These are phyloP conservation scores for human (Homo sapiens) DNA, from an alignment of 2,113 vertebrate genomes.

Conservation along the genomic window GRCh38 chrX:51754501-51755000, in stretches of 20 bases:
- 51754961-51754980: neutral
- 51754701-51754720: neutral
- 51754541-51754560: conserved; percentile 23
- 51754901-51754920: neutral
- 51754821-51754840: neutral
- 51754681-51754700: neutral
- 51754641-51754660: neutral
- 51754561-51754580: conserved; percentile 22
- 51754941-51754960: conserved; percentile 21
- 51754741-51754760: neutral
- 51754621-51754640: neutral
- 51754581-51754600: neutral
- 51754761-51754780: neutral
- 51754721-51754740: neutral
- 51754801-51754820: neutral
- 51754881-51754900: conserved; percentile 23
- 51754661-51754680: neutral
- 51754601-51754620: conserved; percentile 1
- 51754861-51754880: neutral
- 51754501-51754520: neutral
- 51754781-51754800: neutral
- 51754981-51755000: conserved; percentile 1
- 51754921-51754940: neutral
- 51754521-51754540: conserved; percentile 36
- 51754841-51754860: neutral